phyloP scores from a whole-genome alignment of 2,113 vertebrate species.

The Rhinoderma darwinii region DNA sequence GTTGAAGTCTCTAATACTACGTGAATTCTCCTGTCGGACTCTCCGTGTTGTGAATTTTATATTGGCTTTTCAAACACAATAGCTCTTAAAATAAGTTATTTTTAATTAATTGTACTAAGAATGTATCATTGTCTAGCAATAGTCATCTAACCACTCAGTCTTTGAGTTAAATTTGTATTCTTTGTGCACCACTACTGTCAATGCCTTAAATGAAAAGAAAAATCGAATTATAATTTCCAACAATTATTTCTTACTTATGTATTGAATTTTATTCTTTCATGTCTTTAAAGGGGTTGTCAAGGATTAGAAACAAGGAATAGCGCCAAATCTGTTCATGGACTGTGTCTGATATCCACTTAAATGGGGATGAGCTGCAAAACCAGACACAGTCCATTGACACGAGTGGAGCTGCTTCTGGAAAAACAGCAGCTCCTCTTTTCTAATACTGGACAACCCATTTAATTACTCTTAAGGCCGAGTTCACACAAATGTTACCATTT shows the following conservation, averaged over 20 bases:
- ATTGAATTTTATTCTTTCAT: not conserved
- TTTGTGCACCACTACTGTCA: not conserved
- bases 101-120: constrained; percentile 13
- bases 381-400: too few species aligned
- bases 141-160: not conserved
- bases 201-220: not conserved
- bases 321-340: too few species aligned
- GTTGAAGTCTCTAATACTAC: not conserved
- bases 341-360: too few species aligned
- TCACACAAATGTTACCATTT: too few species aligned
- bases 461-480: too few species aligned
- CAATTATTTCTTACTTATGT: not conserved
- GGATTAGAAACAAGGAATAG: not conserved
- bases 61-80: not conserved
- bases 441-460: too few species aligned
- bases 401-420: too few species aligned
- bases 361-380: too few species aligned
- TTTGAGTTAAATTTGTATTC: not conserved
- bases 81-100: constrained; percentile 30
- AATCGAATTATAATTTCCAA: not conserved
- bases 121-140: constrained; percentile 1
- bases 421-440: too few species aligned
- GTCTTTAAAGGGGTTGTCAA: not conserved
- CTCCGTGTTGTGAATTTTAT: not conserved
- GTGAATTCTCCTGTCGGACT: not conserved